Evolutionary conservation across 2,797 vertebrate species (phyloP).

Genomic region (Enteromius paludinosus): DNA sequence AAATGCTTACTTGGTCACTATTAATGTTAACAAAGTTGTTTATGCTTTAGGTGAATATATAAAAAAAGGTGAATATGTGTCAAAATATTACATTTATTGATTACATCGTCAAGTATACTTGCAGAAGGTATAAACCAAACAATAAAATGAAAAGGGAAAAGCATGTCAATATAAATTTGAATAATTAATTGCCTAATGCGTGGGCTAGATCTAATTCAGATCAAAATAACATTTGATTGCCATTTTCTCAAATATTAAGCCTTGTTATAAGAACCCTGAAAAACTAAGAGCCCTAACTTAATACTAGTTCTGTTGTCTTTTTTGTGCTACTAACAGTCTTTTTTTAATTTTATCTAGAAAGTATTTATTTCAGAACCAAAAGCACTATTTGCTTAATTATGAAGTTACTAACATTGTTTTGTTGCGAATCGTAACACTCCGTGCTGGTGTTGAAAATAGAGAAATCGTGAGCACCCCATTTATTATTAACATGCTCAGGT

Average conservation of each 20-base stretch:
- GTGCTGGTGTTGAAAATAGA: background rate
- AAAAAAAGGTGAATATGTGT: background rate
- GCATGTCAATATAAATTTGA: background rate
- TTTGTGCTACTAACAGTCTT: background rate
- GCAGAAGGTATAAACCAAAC: background rate
- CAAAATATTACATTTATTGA: background rate
- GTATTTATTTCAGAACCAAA: background rate
- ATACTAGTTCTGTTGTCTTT: background rate
- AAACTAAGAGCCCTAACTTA: no score
- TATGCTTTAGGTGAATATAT: background rate
- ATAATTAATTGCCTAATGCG: background rate
- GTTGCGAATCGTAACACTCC: background rate
- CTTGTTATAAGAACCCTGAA: background rate
- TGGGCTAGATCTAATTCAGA: background rate
- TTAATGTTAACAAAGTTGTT: background rate
- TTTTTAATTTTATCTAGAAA: background rate
- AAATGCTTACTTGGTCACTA: background rate
- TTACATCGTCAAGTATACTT: background rate
- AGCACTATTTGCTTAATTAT: background rate
- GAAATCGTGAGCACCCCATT: background rate
- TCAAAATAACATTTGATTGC: background rate
- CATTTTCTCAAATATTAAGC: background rate
- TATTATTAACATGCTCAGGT: background rate
- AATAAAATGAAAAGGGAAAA: background rate
- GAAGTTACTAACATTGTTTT: background rate